phyloP scores from a whole-genome alignment of 2,113 vertebrate genomes.

The Centrocercus urophasianus region DNA sequence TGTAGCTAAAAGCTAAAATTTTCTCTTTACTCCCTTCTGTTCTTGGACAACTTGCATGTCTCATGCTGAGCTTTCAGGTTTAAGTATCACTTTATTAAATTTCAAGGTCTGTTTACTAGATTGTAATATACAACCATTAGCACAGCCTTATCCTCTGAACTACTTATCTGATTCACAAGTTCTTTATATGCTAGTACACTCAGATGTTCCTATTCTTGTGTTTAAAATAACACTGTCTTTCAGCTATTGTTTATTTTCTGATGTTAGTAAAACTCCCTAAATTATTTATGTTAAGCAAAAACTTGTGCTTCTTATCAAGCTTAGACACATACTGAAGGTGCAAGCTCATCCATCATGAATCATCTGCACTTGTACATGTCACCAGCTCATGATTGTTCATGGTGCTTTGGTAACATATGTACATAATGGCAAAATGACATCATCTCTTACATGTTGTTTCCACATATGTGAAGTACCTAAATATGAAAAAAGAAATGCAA shows the following conservation, averaged over 20 bases:
- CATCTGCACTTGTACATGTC: slow-evolving; percentile 61
- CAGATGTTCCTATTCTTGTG: slow-evolving; percentile 24
- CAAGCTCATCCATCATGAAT: slow-evolving; percentile 56
- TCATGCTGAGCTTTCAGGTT: background rate
- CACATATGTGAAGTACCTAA: background rate
- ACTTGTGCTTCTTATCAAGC: slow-evolving; percentile 32
- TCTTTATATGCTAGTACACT: background rate
- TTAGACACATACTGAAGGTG: background rate
- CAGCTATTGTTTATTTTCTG: background rate
- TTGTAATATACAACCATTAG: background rate
- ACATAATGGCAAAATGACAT: slow-evolving; percentile 40
- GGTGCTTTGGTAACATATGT: background rate
- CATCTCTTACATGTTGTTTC: slow-evolving; percentile 41
- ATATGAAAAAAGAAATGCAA: slow-evolving; percentile 20
- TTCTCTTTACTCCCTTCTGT: background rate
- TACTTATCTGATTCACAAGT: background rate
- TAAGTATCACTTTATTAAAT: background rate
- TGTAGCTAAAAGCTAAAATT: background rate
- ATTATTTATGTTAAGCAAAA: slow-evolving; percentile 31
- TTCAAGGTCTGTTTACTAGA: background rate
- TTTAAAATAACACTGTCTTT: slow-evolving; percentile 4
- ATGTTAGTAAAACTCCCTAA: background rate
- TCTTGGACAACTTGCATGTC: background rate
- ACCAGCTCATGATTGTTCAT: background rate
- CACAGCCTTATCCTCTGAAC: background rate